These are phyloP conservation scores for Rhinichthys osculus DNA, from an alignment of 2,797 vertebrate species.

Conservation along the genomic window DNA sequence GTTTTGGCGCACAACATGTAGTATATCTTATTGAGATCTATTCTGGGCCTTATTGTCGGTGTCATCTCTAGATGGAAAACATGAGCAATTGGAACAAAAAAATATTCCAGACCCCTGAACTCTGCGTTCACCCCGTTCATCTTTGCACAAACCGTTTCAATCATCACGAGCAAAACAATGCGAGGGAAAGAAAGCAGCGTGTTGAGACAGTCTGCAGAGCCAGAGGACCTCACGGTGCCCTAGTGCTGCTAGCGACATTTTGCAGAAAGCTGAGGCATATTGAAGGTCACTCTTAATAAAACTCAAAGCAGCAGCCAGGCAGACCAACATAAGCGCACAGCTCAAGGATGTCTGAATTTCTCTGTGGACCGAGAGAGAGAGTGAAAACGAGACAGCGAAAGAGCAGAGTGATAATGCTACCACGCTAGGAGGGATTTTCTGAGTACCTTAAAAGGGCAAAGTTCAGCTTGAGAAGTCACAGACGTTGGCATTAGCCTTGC, in stretches of 20 bases:
- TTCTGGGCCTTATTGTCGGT: slow-evolving; percentile 5
- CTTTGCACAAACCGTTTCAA: slow-evolving; percentile 40
- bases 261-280: slow-evolving; percentile 59
- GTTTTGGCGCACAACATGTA: not conserved
- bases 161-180: slow-evolving; percentile 45
- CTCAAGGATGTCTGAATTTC: slow-evolving; percentile 62
- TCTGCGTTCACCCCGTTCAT: slow-evolving; percentile 39
- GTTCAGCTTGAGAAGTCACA: slow-evolving; percentile 48
- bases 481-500: slow-evolving; percentile 49
- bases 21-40: slow-evolving; percentile 15
- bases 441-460: slow-evolving; percentile 60
- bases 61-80: slow-evolving; percentile 31
- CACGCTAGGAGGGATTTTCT: slow-evolving; percentile 60
- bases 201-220: slow-evolving; percentile 41
- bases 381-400: slow-evolving; percentile 17
- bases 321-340: slow-evolving; percentile 37
- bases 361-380: slow-evolving; percentile 37
- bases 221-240: slow-evolving; percentile 51
- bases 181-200: not conserved
- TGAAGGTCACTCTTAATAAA: slow-evolving; percentile 69
- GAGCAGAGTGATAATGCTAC: slow-evolving; percentile 45
- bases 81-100: slow-evolving; percentile 19
- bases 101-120: slow-evolving; percentile 28
- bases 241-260: slow-evolving; percentile 55
- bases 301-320: slow-evolving; percentile 53